These are phyloP conservation scores for Crematogaster levior DNA, from an alignment of 2,888 invertebrate species.

Conservation along the genomic window DNA sequence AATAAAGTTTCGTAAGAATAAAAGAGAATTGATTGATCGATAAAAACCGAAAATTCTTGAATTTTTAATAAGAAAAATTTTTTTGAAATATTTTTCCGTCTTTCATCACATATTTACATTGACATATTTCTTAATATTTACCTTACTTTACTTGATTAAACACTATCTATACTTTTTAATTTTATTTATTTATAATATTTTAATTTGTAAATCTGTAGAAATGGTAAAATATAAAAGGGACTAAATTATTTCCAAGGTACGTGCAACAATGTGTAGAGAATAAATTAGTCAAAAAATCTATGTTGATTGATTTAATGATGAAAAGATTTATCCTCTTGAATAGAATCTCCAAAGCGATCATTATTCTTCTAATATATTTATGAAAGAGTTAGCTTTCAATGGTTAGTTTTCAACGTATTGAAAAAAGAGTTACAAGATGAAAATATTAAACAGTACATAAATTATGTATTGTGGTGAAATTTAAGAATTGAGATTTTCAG, in stretches of 20 bases:
- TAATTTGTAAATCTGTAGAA: background rate
- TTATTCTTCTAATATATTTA: slow-evolving; percentile 61
- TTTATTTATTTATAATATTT: too few relatives aligned
- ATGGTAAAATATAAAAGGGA: background rate
- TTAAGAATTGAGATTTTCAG: slow-evolving; percentile 8
- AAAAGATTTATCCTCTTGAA: slow-evolving; percentile 66
- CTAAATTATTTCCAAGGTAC: background rate
- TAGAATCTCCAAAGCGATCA: slow-evolving; percentile 65
- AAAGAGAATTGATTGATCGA: background rate
- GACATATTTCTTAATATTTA: background rate
- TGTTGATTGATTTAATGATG: slow-evolving; percentile 44
- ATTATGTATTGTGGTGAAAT: background rate
- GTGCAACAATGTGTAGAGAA: background rate
- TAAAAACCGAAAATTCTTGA: background rate
- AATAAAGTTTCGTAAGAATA: background rate
- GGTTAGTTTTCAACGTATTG: slow-evolving; percentile 35
- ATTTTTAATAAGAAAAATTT: slow-evolving; percentile 4
- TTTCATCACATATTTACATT: background rate
- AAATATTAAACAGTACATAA: background rate
- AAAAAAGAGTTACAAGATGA: background rate
- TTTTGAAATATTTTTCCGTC: background rate
- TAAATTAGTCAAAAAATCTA: background rate
- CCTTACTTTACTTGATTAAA: background rate
- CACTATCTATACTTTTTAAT: background rate
- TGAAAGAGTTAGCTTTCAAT: slow-evolving; percentile 70